Percentiles rank a stretch among this genome's conserved stretches.
These are phyloP conservation scores for Diarsia brunnea DNA, from an alignment of 2,888 invertebrate genomes.

Conservation along the genomic window DNA sequence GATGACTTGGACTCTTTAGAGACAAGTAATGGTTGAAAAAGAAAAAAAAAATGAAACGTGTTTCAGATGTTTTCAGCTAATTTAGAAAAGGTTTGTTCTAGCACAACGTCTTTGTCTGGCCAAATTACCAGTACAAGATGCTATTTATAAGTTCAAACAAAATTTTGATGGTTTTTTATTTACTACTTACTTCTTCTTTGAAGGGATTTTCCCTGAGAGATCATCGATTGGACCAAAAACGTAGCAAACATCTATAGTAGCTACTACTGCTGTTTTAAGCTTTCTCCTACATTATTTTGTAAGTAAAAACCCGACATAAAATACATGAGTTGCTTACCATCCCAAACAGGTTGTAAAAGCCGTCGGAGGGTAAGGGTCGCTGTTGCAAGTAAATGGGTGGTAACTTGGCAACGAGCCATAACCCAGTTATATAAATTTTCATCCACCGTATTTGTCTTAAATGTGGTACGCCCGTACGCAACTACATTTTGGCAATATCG, in stretches of 20 bases:
- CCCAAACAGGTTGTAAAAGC: conserved; percentile 54
- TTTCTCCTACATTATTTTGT: conserved; percentile 15
- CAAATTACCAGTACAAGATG: background rate
- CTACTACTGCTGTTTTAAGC: conserved; percentile 16
- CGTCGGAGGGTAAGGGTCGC: conserved; percentile 43
- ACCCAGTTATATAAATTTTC: conserved; percentile 58
- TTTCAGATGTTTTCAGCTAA: background rate
- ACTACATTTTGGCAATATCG: conserved; percentile 36
- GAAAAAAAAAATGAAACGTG: background rate
- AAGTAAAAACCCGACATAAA: conserved; percentile 40
- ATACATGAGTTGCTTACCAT: conserved; percentile 50
- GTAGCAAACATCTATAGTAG: background rate
- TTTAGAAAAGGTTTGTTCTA: background rate
- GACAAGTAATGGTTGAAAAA: background rate
- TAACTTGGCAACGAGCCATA: conserved; percentile 57
- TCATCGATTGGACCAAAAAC: background rate
- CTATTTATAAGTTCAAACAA: background rate
- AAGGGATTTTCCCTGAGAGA: background rate
- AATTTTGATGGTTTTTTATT: background rate
- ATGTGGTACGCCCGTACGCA: conserved; percentile 29
- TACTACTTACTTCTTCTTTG: background rate
- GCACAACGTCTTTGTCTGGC: background rate
- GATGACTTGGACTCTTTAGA: conserved; percentile 7
- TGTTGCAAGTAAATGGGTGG: conserved; percentile 55
- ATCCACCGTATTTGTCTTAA: conserved; percentile 53